Evolutionary conservation across 2,888 invertebrate genomes (phyloP).

Genomic region (Steinernema scapterisci): DNA sequence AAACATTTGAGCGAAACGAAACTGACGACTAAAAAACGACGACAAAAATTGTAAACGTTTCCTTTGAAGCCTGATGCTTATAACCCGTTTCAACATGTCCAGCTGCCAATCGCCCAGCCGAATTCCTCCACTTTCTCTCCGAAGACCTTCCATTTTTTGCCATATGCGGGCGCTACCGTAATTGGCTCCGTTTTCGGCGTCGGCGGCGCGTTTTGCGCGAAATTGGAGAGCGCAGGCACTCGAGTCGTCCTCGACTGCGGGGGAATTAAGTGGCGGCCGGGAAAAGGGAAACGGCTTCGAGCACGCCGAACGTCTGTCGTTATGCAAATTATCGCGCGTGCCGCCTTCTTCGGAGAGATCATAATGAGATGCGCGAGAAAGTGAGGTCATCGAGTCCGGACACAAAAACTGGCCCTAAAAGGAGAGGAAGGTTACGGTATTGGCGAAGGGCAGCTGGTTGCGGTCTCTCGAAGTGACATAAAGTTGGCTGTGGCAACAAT

Average conservation of each 20-base stretch:
- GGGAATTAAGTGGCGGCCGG: slow-evolving; percentile 31
- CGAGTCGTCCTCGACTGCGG: slow-evolving; percentile 1
- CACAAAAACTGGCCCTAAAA: slow-evolving; percentile 11
- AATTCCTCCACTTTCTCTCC: not conserved
- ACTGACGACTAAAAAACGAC: too few relatives aligned
- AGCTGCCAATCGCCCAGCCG: not conserved
- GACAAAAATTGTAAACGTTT: too few relatives aligned
- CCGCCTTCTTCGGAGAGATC: slow-evolving; percentile 6
- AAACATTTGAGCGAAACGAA: too few relatives aligned
- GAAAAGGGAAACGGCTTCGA: not conserved
- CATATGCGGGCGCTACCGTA: slow-evolving; percentile 25
- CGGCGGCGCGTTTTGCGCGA: slow-evolving; percentile 22
- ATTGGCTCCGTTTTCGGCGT: slow-evolving; percentile 30
- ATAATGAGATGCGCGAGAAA: slow-evolving; percentile 25
- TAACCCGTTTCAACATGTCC: not conserved
- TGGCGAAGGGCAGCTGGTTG: not conserved
- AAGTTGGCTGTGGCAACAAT: slow-evolving; percentile 26
- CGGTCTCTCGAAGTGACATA: slow-evolving; percentile 22
- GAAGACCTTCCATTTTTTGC: slow-evolving; percentile 15
- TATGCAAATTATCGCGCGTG: slow-evolving; percentile 28
- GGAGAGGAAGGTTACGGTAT: not conserved
- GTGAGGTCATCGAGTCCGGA: slow-evolving; percentile 14
- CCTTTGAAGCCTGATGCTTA: too few relatives aligned
- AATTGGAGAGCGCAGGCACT: slow-evolving; percentile 17
- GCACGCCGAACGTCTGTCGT: slow-evolving; percentile 16